phyloP scores from a whole-genome alignment of 2,113 vertebrate genomes.

The Notothenia rossii region DNA sequence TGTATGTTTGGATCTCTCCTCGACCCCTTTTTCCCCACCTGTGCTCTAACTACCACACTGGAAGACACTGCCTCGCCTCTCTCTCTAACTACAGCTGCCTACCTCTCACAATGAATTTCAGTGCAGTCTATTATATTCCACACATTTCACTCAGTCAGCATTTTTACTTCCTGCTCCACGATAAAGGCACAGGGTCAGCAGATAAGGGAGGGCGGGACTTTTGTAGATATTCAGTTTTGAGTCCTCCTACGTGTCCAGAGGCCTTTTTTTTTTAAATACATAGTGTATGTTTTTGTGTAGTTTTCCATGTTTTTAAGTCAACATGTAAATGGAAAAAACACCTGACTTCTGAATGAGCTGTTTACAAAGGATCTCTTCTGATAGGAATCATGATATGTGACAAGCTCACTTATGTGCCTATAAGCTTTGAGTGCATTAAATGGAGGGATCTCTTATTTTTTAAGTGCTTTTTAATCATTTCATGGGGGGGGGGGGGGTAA shows the following conservation, averaged over 20 bases:
- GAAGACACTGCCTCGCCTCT: conserved; percentile 76
- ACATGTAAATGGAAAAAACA: conserved; percentile 33
- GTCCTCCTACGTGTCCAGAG: conserved; percentile 58
- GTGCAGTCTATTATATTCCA: conserved; percentile 20
- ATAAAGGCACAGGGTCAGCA: conserved; percentile 36
- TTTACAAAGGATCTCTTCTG: conserved; percentile 66
- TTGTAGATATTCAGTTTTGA: conserved; percentile 50
- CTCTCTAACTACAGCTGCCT: conserved; percentile 66
- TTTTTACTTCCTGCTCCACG: conserved; percentile 32
- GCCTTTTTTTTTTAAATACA: conserved; percentile 67
- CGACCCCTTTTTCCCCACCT: conserved; percentile 1
- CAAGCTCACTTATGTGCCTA: conserved; percentile 74
- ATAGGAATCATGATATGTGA: conserved; percentile 51
- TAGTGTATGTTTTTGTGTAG: conserved; percentile 37
- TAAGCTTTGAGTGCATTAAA: conserved; percentile 76
- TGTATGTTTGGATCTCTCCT: conserved; percentile 66
- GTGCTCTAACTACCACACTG: conserved; percentile 39
- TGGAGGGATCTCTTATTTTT: conserved; percentile 67
- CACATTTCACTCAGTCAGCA: conserved; percentile 41
- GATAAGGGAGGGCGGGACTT: conserved; percentile 42
- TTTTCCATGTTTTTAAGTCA: conserved; percentile 59
- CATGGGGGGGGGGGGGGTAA: not conserved
- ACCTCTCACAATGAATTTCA: conserved; percentile 68
- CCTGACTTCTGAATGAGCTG: conserved; percentile 67
- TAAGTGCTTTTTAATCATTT: conserved; percentile 75